phyloP scores from a whole-genome alignment of 2,888 invertebrate genomes.

The Nomada lathburiana region DNA sequence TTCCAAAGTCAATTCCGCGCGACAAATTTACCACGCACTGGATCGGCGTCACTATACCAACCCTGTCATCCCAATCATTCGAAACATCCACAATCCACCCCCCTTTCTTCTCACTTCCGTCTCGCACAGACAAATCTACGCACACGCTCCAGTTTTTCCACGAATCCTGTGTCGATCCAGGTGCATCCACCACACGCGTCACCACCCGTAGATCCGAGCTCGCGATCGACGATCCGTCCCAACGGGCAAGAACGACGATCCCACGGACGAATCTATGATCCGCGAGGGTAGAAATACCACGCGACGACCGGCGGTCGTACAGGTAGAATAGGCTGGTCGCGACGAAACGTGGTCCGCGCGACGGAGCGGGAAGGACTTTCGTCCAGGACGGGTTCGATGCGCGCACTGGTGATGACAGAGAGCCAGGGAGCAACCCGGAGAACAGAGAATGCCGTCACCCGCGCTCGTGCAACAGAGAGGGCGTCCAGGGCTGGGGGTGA shows the following conservation, averaged over 20 bases:
- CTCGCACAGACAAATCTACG: not conserved
- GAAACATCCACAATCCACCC: not conserved
- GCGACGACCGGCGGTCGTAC: conserved; percentile 34
- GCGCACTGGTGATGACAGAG: conserved; percentile 80
- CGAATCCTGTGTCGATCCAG: conserved; percentile 16
- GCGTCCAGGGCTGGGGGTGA: conserved; percentile 43
- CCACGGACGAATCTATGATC: not conserved
- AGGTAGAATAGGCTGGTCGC: conserved; percentile 7
- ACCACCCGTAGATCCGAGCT: conserved; percentile 3
- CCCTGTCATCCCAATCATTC: not conserved
- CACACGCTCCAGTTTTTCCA: not conserved
- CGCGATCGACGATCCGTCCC: not conserved
- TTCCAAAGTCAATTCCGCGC: not conserved
- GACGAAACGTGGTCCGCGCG: conserved; percentile 66
- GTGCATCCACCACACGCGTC: conserved; percentile 8
- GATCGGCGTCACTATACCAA: no score
- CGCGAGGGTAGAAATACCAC: not conserved
- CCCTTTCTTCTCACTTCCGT: not conserved
- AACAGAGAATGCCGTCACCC: conserved; percentile 56
- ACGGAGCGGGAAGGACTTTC: conserved; percentile 79
- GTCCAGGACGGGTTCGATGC: conserved; percentile 85
- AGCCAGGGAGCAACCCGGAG: conserved; percentile 76
- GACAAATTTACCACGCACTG: conserved; percentile 16
- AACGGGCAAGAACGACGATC: not conserved
- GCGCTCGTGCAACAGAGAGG: conserved; percentile 49